Evolutionary conservation across 2,888 invertebrate genomes (phyloP).

Genomic region (Agrotis segetum): DNA sequence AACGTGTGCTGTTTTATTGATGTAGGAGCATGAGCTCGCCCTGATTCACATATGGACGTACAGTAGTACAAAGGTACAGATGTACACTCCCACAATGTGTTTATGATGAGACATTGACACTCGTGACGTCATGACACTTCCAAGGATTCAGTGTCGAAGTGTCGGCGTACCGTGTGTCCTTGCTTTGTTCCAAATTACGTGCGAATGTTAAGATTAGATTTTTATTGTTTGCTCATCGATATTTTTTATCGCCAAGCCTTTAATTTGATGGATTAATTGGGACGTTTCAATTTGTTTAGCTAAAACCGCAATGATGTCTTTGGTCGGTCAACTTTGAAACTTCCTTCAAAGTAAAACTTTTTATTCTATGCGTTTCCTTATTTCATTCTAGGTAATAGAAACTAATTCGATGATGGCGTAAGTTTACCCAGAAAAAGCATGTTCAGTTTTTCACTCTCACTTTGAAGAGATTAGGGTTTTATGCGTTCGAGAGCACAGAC

Average conservation of each 20-base stretch:
- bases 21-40: constrained; percentile 37
- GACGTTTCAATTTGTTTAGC: neutral
- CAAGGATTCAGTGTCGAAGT: constrained; percentile 60
- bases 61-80: constrained; percentile 15
- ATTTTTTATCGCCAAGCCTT: constrained; percentile 8
- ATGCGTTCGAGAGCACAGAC: no score
- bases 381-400: no score
- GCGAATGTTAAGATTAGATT: constrained; percentile 48
- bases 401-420: no score
- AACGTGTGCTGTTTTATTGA: constrained; percentile 53
- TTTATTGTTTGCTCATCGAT: constrained; percentile 38
- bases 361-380: no score
- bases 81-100: constrained; percentile 44
- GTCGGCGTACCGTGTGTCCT: constrained; percentile 59
- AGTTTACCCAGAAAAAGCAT: no score
- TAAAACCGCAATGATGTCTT: neutral
- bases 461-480: no score
- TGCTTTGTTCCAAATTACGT: constrained; percentile 61
- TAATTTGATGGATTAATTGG: neutral
- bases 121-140: constrained; percentile 60
- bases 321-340: neutral
- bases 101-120: constrained; percentile 67
- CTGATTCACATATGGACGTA: constrained; percentile 43
- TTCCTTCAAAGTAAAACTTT: neutral
- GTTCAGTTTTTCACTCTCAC: no score